Evolutionary conservation across 2,113 vertebrate genomes (phyloP).

Genomic region (Scytalopus superciliaris): DNA sequence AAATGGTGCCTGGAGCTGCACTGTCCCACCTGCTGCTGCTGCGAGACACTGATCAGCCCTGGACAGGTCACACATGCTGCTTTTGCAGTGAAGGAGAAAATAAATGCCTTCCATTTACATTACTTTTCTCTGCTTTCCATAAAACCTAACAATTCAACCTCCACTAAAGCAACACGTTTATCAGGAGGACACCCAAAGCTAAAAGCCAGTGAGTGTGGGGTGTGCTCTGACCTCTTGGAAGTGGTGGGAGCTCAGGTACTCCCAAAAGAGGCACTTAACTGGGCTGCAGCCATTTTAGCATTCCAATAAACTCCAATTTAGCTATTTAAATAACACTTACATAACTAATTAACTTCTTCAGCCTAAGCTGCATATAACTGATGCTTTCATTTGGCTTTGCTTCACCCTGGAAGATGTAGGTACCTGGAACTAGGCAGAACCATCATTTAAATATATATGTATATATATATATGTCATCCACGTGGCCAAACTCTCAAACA

Average conservation of each 20-base stretch:
- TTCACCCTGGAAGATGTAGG: neutral
- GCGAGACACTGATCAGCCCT: neutral
- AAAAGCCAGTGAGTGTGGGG: neutral
- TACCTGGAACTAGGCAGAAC: neutral
- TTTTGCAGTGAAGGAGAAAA: neutral
- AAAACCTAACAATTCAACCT: neutral
- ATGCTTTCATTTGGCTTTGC: neutral
- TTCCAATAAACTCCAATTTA: neutral
- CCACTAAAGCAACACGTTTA: neutral
- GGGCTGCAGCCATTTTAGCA: neutral
- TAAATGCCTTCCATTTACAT: neutral
- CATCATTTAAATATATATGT: neutral
- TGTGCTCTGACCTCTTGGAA: neutral
- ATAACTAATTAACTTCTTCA: neutral
- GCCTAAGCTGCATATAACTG: neutral
- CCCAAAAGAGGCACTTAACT: neutral
- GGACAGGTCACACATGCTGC: neutral
- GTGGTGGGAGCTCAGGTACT: neutral
- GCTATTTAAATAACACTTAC: neutral
- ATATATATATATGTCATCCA: neutral
- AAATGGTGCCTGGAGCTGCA: slow-evolving; percentile 2
- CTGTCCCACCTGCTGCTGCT: neutral
- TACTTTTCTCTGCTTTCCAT: neutral
- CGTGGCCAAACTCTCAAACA: neutral
- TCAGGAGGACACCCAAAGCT: neutral